phyloP scores from a whole-genome alignment of 2,797 vertebrate genomes.

The Oryzias dopingdopingensis region DNA sequence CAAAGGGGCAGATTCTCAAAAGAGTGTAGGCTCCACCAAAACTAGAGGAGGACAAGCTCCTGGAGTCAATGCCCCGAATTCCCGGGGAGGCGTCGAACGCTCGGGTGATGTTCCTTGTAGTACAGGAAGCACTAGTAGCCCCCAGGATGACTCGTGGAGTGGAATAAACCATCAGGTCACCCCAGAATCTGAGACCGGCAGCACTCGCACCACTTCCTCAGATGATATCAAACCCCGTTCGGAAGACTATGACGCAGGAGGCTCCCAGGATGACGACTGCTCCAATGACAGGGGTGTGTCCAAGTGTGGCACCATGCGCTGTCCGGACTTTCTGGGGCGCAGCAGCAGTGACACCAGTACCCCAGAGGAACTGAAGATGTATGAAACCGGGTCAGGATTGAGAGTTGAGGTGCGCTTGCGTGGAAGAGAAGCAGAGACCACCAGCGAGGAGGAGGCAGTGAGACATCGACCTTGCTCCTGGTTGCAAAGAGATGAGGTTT shows the following conservation, averaged over 20 bases:
- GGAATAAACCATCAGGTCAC: constrained; percentile 84
- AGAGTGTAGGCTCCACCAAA: constrained; percentile 16
- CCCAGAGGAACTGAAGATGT: constrained; percentile 94
- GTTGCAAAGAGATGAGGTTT: constrained; percentile 75
- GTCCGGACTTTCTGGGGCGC: constrained; percentile 94
- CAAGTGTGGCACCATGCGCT: constrained; percentile 93
- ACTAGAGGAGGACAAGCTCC: constrained; percentile 25
- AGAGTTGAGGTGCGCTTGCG: constrained; percentile 89
- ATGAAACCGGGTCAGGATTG: constrained; percentile 86
- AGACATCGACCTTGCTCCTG: constrained; percentile 81
- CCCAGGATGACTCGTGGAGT: constrained; percentile 83
- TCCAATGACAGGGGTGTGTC: constrained; percentile 90
- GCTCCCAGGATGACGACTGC: constrained; percentile 96
- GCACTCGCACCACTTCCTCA: constrained; percentile 91
- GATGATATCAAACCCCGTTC: constrained; percentile 98
- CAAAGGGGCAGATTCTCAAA: constrained; percentile 25
- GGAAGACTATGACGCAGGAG: constrained; percentile 97
- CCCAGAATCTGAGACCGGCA: constrained; percentile 92
- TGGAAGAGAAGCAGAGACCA: constrained; percentile 81
- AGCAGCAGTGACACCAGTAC: constrained; percentile 99
- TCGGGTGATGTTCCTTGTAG: constrained; percentile 78
- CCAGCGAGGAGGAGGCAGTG: constrained; percentile 88
- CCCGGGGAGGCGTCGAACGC: constrained; percentile 73
- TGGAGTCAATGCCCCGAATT: constrained; percentile 42
- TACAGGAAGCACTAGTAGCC: constrained; percentile 77